A percentile compares a stretch with the other conserved stretches of the same genome.
Evolutionary conservation across 2,888 invertebrate genomes (phyloP).

Genomic region (Harpalus rufipes): DNA sequence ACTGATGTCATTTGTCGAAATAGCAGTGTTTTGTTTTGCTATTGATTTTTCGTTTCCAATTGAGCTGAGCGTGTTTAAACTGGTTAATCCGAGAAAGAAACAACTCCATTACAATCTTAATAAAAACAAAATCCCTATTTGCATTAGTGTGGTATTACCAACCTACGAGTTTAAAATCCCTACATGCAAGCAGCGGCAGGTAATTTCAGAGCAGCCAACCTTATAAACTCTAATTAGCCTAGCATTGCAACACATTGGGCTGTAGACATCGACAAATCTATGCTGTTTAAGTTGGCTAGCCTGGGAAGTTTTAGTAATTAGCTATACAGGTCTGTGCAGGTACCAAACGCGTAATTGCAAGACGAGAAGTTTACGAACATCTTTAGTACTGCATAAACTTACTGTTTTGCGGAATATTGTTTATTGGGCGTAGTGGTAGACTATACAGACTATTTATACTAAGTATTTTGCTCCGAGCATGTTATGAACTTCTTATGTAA

Average conservation of each 20-base stretch:
- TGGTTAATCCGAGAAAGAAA: background rate
- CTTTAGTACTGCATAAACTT: too few species aligned
- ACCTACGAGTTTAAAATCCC: background rate
- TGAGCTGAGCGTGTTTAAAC: background rate
- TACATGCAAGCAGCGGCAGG: background rate
- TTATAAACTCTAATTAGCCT: conserved; percentile 36
- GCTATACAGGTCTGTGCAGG: too few species aligned
- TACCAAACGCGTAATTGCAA: too few species aligned
- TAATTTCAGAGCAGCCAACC: conserved; percentile 42
- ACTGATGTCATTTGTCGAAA: background rate
- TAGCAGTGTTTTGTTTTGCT: background rate
- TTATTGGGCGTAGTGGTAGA: too few species aligned
- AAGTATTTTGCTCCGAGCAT: too few species aligned
- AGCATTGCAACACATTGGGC: conserved; percentile 27
- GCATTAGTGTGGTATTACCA: background rate
- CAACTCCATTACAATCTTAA: conserved; percentile 6
- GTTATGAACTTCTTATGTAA: too few species aligned
- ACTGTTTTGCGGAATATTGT: too few species aligned
- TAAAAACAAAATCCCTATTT: conserved; percentile 8
- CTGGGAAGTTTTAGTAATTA: background rate
- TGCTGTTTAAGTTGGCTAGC: conserved; percentile 46
- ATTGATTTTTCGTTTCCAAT: background rate
- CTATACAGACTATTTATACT: too few species aligned
- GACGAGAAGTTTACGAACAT: too few species aligned
- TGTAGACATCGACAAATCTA: conserved; percentile 44